These are phyloP conservation scores for Chaetodon trifasciatus DNA, from an alignment of 2,797 vertebrate species.

Conservation along the genomic window DNA sequence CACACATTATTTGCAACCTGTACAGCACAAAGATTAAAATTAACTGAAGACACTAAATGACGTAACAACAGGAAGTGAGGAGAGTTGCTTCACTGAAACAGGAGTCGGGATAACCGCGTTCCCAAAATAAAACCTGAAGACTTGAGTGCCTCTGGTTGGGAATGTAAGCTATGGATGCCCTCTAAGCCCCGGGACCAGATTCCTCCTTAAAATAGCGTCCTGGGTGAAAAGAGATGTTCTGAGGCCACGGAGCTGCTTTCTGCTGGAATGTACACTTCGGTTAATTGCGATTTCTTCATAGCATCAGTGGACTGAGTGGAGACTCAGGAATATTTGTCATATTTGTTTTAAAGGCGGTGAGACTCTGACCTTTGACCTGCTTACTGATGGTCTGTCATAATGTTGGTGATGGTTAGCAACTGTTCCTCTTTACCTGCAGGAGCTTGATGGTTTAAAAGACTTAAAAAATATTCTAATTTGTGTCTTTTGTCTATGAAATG, in stretches of 20 bases:
- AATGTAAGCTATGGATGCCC: conserved; percentile 62
- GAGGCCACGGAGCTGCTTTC: conserved; percentile 46
- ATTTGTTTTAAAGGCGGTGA: conserved; percentile 38
- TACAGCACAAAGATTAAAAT: neutral
- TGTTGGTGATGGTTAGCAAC: neutral
- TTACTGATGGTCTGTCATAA: conserved; percentile 6
- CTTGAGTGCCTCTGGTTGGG: conserved; percentile 44
- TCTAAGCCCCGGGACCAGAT: conserved; percentile 53
- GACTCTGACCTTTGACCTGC: conserved; percentile 39
- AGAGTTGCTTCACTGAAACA: conserved; percentile 10
- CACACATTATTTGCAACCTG: neutral
- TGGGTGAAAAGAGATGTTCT: conserved; percentile 61
- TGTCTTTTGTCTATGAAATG: neutral
- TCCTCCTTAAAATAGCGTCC: conserved; percentile 71
- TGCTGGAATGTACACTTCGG: conserved; percentile 65
- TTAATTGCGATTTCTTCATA: conserved; percentile 64
- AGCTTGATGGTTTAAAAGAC: neutral
- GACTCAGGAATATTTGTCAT: conserved; percentile 36
- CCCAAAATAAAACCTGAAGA: conserved; percentile 61
- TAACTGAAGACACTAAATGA: conserved; percentile 1
- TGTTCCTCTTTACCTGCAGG: conserved; percentile 59
- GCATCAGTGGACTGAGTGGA: conserved; percentile 4
- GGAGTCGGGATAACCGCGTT: conserved; percentile 39
- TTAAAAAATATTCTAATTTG: neutral
- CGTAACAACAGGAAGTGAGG: conserved; percentile 34